Percentiles rank a stretch among this genome's conserved stretches.
phyloP scores from a whole-genome alignment of 2,797 vertebrate genomes.

The Rousettus madagascariensis region DNA sequence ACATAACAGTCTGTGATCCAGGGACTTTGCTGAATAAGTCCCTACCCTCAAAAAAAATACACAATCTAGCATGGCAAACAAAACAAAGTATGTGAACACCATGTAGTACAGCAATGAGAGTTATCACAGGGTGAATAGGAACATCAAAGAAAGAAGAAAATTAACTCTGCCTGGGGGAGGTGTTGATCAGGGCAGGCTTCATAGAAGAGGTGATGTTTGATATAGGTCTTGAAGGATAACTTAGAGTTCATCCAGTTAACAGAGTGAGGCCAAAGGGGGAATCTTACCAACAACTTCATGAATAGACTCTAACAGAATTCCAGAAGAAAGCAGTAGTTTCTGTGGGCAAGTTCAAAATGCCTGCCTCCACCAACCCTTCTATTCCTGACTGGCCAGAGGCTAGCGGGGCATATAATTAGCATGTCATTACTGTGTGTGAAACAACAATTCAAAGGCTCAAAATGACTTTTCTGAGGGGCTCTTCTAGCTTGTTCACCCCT shows the following conservation, averaged over 20 bases:
- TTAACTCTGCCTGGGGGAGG: not conserved
- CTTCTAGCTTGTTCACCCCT: not conserved
- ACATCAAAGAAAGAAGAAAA: not conserved
- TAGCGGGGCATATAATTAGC: not conserved
- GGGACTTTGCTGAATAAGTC: not conserved
- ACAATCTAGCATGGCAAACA: not conserved
- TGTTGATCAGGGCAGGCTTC: not conserved
- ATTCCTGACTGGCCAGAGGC: not conserved
- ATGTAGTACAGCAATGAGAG: accelerated
- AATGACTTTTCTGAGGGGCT: not conserved
- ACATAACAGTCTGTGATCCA: not conserved
- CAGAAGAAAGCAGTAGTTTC: not conserved
- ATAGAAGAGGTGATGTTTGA: not conserved
- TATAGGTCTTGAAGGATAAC: not conserved
- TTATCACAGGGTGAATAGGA: not conserved
- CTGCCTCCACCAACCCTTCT: not conserved
- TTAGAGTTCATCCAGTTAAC: not conserved
- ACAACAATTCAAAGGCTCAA: not conserved
- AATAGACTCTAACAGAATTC: not conserved
- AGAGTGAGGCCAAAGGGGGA: not conserved
- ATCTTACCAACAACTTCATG: not conserved
- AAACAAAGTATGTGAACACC: not conserved
- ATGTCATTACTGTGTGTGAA: not conserved
- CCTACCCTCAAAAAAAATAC: not conserved
- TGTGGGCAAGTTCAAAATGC: not conserved